phyloP scores from a whole-genome alignment of 2,113 vertebrate genomes.

The Trogon melanurus region DNA sequence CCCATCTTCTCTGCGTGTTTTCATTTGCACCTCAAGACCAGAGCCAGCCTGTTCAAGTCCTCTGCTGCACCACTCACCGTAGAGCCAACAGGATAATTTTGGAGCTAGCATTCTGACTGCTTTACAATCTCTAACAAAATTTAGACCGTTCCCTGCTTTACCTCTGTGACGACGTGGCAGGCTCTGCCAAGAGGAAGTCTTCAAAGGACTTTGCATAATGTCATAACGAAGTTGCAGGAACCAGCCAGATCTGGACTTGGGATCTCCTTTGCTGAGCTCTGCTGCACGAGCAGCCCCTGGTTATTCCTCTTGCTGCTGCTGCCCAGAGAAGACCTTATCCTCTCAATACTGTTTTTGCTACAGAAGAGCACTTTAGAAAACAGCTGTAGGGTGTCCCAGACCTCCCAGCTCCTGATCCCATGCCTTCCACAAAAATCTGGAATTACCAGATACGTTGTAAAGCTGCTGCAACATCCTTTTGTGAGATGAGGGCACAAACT shows the following conservation, averaged over 20 bases:
- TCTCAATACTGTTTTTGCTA: not conserved
- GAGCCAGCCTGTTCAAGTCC: not conserved
- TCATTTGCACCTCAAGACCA: not conserved
- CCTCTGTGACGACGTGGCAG: not conserved
- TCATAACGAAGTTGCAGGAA: not conserved
- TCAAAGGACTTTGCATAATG: not conserved
- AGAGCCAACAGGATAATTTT: not conserved
- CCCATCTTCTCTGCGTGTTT: not conserved
- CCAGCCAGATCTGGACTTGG: not conserved
- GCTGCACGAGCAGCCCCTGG: accelerated
- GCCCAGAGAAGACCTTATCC: not conserved
- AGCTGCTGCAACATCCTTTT: slow-evolving; percentile 39
- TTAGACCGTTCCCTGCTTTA: not conserved
- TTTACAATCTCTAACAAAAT: not conserved
- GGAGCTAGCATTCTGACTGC: not conserved
- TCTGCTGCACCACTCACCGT: not conserved
- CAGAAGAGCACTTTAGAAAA: not conserved
- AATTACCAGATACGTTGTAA: not conserved
- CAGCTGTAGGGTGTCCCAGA: not conserved
- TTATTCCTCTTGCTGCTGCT: not conserved
- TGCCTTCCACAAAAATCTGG: slow-evolving; percentile 47
- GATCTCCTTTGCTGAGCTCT: not conserved
- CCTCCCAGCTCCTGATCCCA: not conserved
- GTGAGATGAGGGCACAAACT: not conserved
- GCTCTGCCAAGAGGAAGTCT: slow-evolving; percentile 10